These are phyloP conservation scores for Phymatocera aterrima DNA, from an alignment of 2,888 invertebrate species.

Conservation along the genomic window DNA sequence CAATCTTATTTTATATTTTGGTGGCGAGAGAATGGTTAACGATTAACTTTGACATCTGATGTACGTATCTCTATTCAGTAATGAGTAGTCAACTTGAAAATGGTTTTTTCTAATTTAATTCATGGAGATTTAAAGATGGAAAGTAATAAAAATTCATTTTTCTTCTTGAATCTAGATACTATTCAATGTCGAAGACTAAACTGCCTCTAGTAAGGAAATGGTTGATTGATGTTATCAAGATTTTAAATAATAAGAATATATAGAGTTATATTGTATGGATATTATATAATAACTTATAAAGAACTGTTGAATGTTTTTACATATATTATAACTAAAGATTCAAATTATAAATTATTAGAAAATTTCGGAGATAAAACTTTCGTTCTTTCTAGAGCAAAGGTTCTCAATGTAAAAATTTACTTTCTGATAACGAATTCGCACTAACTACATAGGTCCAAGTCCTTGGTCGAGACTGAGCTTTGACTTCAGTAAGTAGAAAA, in stretches of 20 bases:
- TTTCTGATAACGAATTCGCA: slow-evolving; percentile 11
- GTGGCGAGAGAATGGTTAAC: neutral
- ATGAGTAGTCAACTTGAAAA: neutral
- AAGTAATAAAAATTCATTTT: neutral
- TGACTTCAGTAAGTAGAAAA: neutral
- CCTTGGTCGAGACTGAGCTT: slow-evolving; percentile 15
- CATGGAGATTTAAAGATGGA: neutral
- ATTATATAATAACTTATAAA: slow-evolving; percentile 22
- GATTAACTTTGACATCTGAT: neutral
- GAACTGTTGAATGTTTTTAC: slow-evolving; percentile 44
- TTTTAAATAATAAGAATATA: slow-evolving; percentile 26
- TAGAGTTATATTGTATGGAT: slow-evolving; percentile 32
- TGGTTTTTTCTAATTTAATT: neutral
- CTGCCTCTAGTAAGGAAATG: neutral
- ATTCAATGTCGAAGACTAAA: neutral
- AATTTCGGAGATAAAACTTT: slow-evolving; percentile 31
- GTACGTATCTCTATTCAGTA: neutral
- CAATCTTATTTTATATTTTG: neutral
- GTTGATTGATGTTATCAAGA: slow-evolving; percentile 22
- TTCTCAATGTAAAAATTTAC: neutral
- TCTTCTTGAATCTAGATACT: neutral
- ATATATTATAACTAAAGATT: slow-evolving; percentile 42
- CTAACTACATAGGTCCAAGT: slow-evolving; percentile 26
- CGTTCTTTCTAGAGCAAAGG: slow-evolving; percentile 7
- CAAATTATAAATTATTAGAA: slow-evolving; percentile 10